A percentile compares a stretch with the other conserved stretches of the same genome.
Evolutionary conservation across 2,113 vertebrate species (phyloP).

Genomic region (Microcebus tavaratra): DNA sequence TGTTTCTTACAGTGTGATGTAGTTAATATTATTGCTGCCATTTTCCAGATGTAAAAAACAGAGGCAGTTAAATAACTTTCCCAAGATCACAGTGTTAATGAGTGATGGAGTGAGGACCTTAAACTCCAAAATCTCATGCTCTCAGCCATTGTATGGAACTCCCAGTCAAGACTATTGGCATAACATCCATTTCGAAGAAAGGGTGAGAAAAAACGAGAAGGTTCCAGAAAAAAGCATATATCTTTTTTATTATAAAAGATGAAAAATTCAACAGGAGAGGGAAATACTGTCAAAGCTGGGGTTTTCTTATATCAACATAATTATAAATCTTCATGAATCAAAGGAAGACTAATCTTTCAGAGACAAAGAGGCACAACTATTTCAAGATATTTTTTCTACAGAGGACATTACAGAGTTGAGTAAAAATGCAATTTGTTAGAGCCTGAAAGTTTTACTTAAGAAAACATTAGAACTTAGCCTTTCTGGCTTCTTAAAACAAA

Average conservation of each 20-base stretch:
- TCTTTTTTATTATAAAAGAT: not conserved
- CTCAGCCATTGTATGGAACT: not conserved
- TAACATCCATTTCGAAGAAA: not conserved
- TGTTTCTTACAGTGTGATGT: not conserved
- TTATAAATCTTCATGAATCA: not conserved
- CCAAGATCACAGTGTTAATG: not conserved
- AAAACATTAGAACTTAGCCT: not conserved
- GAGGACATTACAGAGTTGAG: not conserved
- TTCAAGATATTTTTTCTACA: constrained; percentile 16
- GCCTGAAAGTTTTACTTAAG: not conserved
- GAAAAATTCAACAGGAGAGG: not conserved
- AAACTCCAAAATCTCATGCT: not conserved
- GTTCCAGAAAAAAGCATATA: not conserved
- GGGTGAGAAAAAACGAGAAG: not conserved
- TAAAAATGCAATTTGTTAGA: not conserved
- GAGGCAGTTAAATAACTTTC: not conserved
- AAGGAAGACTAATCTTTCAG: not conserved
- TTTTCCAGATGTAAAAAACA: not conserved
- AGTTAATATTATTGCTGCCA: not conserved
- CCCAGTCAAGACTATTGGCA: not conserved
- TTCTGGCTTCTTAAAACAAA: not conserved
- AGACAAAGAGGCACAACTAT: not conserved
- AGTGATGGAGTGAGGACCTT: not conserved
- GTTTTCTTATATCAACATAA: not conserved
- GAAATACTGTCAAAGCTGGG: not conserved